Evolutionary conservation across 2,797 vertebrate genomes (phyloP).

Genomic region (Morus bassanus): DNA sequence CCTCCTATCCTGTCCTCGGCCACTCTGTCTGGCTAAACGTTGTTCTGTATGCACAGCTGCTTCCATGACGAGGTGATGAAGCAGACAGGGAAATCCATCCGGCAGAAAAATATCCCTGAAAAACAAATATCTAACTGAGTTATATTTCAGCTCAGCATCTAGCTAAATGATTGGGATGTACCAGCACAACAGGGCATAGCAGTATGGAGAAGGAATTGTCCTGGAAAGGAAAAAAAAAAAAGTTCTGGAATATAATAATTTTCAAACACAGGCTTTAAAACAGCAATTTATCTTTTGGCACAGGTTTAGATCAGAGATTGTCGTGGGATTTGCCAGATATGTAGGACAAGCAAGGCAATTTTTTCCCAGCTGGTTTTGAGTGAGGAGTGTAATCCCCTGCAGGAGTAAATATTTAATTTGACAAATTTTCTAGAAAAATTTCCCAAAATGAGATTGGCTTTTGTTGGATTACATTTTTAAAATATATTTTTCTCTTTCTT

Average conservation of each 20-base stretch:
- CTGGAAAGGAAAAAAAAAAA: neutral
- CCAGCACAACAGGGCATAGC: neutral
- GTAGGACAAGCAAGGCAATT: neutral
- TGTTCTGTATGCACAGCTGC: neutral
- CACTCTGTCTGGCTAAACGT: rapidly evolving
- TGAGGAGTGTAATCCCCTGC: neutral
- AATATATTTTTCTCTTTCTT: neutral
- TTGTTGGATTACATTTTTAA: neutral
- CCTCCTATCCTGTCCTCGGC: neutral
- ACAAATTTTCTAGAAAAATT: neutral
- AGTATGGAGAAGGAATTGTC: neutral
- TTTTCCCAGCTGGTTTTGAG: neutral
- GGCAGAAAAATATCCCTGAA: neutral
- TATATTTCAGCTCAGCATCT: neutral
- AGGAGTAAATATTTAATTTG: neutral
- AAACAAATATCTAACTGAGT: neutral
- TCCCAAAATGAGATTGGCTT: neutral
- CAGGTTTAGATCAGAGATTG: neutral
- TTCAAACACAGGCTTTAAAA: neutral
- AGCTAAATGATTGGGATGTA: neutral
- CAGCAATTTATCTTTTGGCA: neutral
- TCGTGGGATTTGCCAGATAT: neutral
- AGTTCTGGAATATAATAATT: neutral
- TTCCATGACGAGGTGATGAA: neutral
- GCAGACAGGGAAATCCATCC: neutral